Evolutionary conservation across 2,888 invertebrate genomes (phyloP).

Genomic region (Vesta saturnalis): DNA sequence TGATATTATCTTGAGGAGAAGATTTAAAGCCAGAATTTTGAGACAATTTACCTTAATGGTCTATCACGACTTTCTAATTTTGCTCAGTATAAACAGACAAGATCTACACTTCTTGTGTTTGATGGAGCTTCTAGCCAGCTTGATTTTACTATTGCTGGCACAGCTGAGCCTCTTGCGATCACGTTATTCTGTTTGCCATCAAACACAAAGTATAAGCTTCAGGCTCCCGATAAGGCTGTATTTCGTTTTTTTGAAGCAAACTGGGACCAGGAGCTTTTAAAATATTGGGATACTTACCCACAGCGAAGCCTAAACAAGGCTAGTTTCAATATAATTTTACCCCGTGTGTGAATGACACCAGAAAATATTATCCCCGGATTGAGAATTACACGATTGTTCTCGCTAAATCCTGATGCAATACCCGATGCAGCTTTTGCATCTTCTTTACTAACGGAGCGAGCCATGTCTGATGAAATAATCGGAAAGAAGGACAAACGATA

Average conservation of each 20-base stretch:
- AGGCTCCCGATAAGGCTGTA: not conserved
- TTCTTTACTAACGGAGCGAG: too few species aligned
- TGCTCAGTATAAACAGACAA: too few species aligned
- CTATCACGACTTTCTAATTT: not conserved
- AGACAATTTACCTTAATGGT: not conserved
- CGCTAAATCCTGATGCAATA: too few species aligned
- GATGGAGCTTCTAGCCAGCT: too few species aligned
- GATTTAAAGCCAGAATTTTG: not conserved
- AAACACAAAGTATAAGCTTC: not conserved
- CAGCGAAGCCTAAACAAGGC: too few species aligned
- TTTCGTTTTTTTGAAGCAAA: conserved; percentile 10
- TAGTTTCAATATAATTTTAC: too few species aligned
- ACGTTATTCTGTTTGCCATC: too few species aligned
- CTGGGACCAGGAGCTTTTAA: not conserved
- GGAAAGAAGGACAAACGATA: too few species aligned
- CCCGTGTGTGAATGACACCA: not conserved
- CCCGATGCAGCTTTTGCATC: too few species aligned
- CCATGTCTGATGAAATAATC: too few species aligned
- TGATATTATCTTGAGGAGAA: not conserved
- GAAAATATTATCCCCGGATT: conserved; percentile 11
- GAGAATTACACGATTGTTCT: too few species aligned
- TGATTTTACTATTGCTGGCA: not conserved
- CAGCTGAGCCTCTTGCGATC: not conserved
- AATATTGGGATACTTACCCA: conserved; percentile 4
- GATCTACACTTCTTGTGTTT: too few species aligned